Conservation (phyloP, 2,888 invertebrate genomes). For the Acanthosepion pharaonis region DNA sequence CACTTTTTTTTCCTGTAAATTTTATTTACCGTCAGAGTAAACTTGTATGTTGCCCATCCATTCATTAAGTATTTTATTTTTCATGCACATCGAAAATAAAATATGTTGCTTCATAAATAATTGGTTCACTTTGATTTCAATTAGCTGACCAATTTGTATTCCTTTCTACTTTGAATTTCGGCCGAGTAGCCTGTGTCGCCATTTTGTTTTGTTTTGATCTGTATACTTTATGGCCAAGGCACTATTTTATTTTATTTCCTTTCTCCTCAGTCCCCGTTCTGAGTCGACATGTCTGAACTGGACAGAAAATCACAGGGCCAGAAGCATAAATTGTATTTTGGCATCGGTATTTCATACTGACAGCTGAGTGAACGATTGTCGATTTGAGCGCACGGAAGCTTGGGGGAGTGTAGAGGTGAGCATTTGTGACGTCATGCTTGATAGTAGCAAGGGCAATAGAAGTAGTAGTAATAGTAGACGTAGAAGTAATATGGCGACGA, state of each 20-base stretch:
- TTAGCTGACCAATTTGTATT: background rate
- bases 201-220: background rate
- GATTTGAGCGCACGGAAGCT: background rate
- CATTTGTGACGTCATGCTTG: background rate
- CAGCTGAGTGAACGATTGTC: background rate
- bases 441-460: background rate
- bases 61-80: background rate
- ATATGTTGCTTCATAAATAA: background rate
- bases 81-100: background rate
- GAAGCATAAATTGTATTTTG: background rate
- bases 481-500: background rate
- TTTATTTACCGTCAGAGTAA: background rate
- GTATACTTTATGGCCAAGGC: background rate
- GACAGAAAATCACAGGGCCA: background rate
- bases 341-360: slow-evolving; percentile 18
- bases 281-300: background rate
- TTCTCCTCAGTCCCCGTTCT: background rate
- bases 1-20: background rate
- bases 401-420: background rate
- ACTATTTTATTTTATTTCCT: background rate
- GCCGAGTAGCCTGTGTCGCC: background rate
- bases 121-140: background rate
- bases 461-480: background rate
- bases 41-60: background rate
- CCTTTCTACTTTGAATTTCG: background rate